Base-by-base conservation (phyloP, 2,888 invertebrate species). In the Syrista parreyssii region DNA sequence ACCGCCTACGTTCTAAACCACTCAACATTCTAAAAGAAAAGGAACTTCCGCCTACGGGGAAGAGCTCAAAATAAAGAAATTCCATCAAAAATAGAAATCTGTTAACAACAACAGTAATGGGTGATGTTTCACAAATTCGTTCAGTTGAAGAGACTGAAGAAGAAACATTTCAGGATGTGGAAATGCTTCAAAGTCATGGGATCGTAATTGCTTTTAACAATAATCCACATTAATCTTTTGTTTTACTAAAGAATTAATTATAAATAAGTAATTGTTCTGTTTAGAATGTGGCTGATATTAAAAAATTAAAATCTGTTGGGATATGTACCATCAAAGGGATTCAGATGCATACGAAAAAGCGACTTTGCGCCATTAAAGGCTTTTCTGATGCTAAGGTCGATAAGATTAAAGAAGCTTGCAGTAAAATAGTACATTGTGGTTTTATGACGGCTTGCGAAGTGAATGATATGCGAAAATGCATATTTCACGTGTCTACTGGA, bases 291-390 rank as follows among this genome's bases (percentile, higher is more conserved):
- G 95, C 95, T 4, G 96, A 97, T 88, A 95, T 97, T 36, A 96
- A 96, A 91, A 95, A 95, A 90, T 90, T 97, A 83, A 96, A 96
- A 91, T 92, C 93, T 23, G 93, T 94, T 74, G 96, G 96, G 82
- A 96, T 97, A 86, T 96, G 96, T 86, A 97, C 96, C 0, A 93
- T 97, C 74, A 96, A 96, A 92, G 97, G 96, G 1, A 93, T 96
- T 77, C 95, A 96, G 89, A 97, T 97, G 97, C 94, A 94, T 2
- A 96, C 96, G 15, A 94, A 93, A 86, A 96, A 95, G 88, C 95
- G 94, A 87, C 89, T 97, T 76, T 93, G 94, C 84, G 93, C 93
- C 83, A 95, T 96, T 76, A 96, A 96, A 92, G 96, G 96, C 9
- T 94, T 96, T 86, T 95, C 95, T 32, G 95, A 96, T 85, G 94